Percentiles rank a stretch among this genome's conserved stretches.
Evolutionary conservation across 2,888 invertebrate species (phyloP).

Genomic region (Noctua pronuba): DNA sequence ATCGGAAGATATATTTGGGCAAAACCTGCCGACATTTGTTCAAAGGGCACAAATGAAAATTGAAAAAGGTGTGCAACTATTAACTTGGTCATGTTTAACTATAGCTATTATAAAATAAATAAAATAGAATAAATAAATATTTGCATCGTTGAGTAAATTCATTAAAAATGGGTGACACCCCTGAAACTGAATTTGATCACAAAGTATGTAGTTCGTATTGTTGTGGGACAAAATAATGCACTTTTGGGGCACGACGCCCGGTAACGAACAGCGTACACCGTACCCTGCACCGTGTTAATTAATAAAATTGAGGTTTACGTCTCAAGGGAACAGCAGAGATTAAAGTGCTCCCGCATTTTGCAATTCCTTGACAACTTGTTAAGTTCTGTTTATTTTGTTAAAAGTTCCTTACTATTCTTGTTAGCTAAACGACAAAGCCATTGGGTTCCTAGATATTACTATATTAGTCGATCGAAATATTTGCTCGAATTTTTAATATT

Average conservation of each 20-base stretch:
- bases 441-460: neutral
- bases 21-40: too few species aligned
- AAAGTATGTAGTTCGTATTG: conserved; percentile 57
- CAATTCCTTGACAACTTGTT: neutral
- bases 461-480: too few species aligned
- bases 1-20: too few species aligned
- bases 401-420: neutral
- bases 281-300: conserved; percentile 29
- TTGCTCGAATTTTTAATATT: too few species aligned
- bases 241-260: conserved; percentile 58
- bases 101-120: too few species aligned
- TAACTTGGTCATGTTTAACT: too few species aligned
- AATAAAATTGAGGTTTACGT: conserved; percentile 38
- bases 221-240: conserved; percentile 66
- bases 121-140: too few species aligned
- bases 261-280: conserved; percentile 32
- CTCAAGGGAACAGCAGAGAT: conserved; percentile 29
- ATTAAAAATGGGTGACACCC: conserved; percentile 42
- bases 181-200: conserved; percentile 54
- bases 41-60: too few species aligned
- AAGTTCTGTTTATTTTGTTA: too few species aligned
- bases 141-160: too few species aligned
- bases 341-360: conserved; percentile 26
- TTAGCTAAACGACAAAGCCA: neutral
- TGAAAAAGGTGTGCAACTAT: too few species aligned